Evolutionary conservation across 2,113 vertebrate genomes (phyloP).

Genomic region (Spea bombifrons): DNA sequence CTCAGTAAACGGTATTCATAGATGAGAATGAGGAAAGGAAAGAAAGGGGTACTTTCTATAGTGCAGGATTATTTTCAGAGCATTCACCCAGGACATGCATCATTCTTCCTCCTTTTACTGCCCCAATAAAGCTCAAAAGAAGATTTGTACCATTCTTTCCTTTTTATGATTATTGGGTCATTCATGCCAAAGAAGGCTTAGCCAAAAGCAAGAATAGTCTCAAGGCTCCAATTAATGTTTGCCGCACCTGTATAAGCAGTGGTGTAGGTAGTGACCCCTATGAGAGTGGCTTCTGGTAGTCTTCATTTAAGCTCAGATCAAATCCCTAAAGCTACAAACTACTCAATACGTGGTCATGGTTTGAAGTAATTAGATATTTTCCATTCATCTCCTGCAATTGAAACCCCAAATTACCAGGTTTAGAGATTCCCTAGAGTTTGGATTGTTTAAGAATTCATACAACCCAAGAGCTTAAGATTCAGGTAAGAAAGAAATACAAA

Average conservation of each 20-base stretch:
- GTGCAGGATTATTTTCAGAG: background rate
- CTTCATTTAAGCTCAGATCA: background rate
- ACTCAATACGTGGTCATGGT: background rate
- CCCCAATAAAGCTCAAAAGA: background rate
- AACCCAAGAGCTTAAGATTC: no score
- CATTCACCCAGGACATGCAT: background rate
- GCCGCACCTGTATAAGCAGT: background rate
- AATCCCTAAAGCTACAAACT: background rate
- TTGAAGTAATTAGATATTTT: background rate
- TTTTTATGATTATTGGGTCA: background rate
- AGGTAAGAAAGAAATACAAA: no score
- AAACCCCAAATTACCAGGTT: background rate
- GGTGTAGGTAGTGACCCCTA: background rate
- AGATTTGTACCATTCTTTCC: background rate
- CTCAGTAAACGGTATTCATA: no score
- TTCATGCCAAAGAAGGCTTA: background rate
- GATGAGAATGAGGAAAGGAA: no score
- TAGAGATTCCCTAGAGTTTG: background rate
- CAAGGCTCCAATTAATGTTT: background rate
- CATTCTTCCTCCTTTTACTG: background rate
- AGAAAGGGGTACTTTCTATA: background rate
- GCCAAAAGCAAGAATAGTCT: background rate
- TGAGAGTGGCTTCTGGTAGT: background rate
- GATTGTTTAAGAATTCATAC: background rate
- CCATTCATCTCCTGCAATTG: no score